These are phyloP conservation scores for Paramormyrops hopkinsi DNA, from an alignment of 2,797 vertebrate species.

Conservation along the genomic window DNA sequence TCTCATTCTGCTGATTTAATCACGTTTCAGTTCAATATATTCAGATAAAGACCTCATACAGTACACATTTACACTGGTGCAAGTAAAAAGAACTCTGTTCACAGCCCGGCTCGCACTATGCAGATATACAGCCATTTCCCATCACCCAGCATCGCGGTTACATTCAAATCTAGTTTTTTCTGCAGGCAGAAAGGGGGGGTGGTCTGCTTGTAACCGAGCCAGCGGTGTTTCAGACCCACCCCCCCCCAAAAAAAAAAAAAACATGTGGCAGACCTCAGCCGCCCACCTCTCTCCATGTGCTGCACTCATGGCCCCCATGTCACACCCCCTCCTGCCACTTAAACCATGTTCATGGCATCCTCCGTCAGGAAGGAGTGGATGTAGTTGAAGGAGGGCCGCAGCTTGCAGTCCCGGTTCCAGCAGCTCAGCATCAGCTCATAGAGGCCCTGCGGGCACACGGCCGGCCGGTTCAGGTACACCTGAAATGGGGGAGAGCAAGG, in stretches of 20 bases:
- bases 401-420: slow-evolving; percentile 88
- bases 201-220: slow-evolving; percentile 59
- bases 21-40: not conserved
- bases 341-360: slow-evolving; percentile 81
- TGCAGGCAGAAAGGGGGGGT: slow-evolving; percentile 18
- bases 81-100: slow-evolving; percentile 16
- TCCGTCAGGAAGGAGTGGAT: slow-evolving; percentile 79
- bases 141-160: slow-evolving; percentile 46
- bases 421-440: slow-evolving; percentile 87
- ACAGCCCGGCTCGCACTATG: slow-evolving; percentile 43
- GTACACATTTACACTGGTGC: slow-evolving; percentile 22
- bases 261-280: slow-evolving; percentile 48
- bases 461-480: slow-evolving; percentile 78
- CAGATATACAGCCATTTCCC: slow-evolving; percentile 46
- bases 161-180: slow-evolving; percentile 29
- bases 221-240: slow-evolving; percentile 57
- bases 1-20: not conserved
- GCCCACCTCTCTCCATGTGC: slow-evolving; percentile 37
- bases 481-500: slow-evolving; percentile 35
- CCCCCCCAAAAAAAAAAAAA: slow-evolving; percentile 25
- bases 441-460: slow-evolving; percentile 78
- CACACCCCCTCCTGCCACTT: slow-evolving; percentile 25
- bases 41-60: not conserved
- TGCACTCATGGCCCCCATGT: not conserved
- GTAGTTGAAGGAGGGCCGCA: slow-evolving; percentile 75